A percentile compares a stretch with the other conserved stretches of the same genome.
These are phyloP conservation scores for Meloidogyne floridensis DNA, from an alignment of 1,140 invertebrate species.

Conservation along the genomic window DNA sequence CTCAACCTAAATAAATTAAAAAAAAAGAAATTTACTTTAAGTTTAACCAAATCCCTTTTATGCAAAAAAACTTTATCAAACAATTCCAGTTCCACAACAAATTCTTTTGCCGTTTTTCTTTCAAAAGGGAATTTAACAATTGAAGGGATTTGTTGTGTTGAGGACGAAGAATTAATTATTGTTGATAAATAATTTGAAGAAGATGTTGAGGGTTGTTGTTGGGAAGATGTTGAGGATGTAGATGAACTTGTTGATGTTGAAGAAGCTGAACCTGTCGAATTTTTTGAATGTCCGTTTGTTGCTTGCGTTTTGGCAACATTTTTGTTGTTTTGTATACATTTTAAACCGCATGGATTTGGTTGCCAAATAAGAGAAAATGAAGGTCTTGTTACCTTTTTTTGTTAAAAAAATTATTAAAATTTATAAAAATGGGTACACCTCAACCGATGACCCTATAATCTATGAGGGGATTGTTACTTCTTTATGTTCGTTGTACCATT, in stretches of 20 bases:
- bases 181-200: slow-evolving; percentile 3
- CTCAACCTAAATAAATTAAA: no score
- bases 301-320: background rate
- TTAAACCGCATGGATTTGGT: slow-evolving; percentile 50
- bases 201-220: background rate
- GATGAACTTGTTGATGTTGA: slow-evolving; percentile 14
- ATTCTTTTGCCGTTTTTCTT: slow-evolving; percentile 51
- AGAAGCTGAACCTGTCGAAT: slow-evolving; percentile 5
- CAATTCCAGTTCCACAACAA: slow-evolving; percentile 47
- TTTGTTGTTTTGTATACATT: background rate
- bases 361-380: slow-evolving; percentile 65
- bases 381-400: slow-evolving; percentile 58
- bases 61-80: slow-evolving; percentile 45
- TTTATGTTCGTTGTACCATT: no score
- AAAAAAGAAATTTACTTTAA: background rate
- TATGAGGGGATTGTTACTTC: no score
- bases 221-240: background rate
- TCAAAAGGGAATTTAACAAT: slow-evolving; percentile 66
- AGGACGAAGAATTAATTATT: slow-evolving; percentile 3
- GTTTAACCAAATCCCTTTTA: slow-evolving; percentile 20
- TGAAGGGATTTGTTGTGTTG: slow-evolving; percentile 40
- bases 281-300: background rate
- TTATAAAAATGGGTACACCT: background rate
- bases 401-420: background rate
- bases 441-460: background rate